phyloP scores from a whole-genome alignment of 2,888 invertebrate species.

The Apamea monoglypha region DNA sequence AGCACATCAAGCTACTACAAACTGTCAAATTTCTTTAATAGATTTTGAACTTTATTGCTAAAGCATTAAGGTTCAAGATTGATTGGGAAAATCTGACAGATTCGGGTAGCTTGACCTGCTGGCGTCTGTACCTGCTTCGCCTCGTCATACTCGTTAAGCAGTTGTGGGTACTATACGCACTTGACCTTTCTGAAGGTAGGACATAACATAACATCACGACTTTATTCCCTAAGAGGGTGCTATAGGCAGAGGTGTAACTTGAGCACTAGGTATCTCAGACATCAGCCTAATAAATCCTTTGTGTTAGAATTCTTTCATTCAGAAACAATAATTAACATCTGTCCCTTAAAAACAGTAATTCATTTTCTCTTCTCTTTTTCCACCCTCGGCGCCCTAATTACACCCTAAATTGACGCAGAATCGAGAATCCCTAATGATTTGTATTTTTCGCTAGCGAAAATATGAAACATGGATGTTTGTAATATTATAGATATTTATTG shows the following conservation, averaged over 20 bases:
- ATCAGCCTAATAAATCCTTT: not conserved
- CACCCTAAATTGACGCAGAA: constrained; percentile 43
- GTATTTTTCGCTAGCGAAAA: constrained; percentile 31
- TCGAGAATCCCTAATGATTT: constrained; percentile 42
- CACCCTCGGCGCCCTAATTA: constrained; percentile 24
- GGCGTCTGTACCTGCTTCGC: not conserved
- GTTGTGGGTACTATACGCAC: not conserved
- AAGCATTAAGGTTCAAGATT: too few relatives aligned
- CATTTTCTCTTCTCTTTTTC: not conserved
- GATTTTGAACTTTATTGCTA: too few relatives aligned
- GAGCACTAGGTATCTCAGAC: not conserved
- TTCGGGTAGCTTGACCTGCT: too few relatives aligned
- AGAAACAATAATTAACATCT: not conserved
- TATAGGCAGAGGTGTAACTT: not conserved
- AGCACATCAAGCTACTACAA: too few relatives aligned
- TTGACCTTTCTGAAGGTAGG: not conserved
- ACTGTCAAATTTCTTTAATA: too few relatives aligned
- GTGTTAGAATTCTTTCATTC: not conserved
- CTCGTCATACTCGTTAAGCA: too few relatives aligned
- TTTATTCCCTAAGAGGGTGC: not conserved
- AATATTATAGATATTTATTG: constrained; percentile 39
- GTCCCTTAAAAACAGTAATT: not conserved
- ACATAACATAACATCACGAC: not conserved
- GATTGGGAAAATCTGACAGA: too few relatives aligned
- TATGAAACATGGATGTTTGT: constrained; percentile 10